Evolutionary conservation across 2,888 invertebrate species (phyloP), one percentile per base, ranked within the genome.

Genomic region (Cheilosia variabilis): DNA sequence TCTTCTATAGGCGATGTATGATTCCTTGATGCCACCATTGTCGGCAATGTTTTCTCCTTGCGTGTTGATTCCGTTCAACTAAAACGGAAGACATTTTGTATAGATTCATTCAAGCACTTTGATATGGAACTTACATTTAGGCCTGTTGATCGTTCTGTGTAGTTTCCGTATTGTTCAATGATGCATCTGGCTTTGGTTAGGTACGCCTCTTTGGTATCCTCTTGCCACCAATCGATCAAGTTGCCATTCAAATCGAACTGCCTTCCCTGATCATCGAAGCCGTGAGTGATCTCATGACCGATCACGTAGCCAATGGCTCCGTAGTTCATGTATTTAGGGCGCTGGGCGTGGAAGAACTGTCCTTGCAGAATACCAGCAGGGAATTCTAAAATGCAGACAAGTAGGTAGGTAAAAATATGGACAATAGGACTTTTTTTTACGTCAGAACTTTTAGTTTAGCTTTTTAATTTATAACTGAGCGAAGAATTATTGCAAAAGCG

Each of bases 41-140:
- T 98, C 98, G 0, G 98, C 98, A 76, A 98, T 98, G 91, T 98
- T 98, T 91, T 98, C 98, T 15, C 97, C 97, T 93, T 97, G 97
- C 0, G 98, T 98, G 90, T 97, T 97, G 79, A 97, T 95, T 65
- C 98, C 98, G 90, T 98, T 97, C 68, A 98, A 91, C 97, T 97
- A 92, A 19, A 93, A 57, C 5, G 24, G 10, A 45, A 37, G 13
- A n/a, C 4, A 55, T 52, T 24, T 73, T 63, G 31, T 66, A 60
- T 78, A 69, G 19, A 27, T 31, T n/a, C 17, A 22, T 34, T 10
- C 15, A 19, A 31, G 0, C 15, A 9, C 22, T 31, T 69, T 19
- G 22, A 37, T 37, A 27, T 47, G 0, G 15, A 47, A 66, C 89
- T 87, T 87, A 91, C 91, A 83, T 90, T 89, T 19, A 97, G 91